These are phyloP conservation scores for Anthopleura xanthogrammica DNA, from an alignment of 92 coral and sea anemone genomes.

Conservation along the genomic window DNA sequence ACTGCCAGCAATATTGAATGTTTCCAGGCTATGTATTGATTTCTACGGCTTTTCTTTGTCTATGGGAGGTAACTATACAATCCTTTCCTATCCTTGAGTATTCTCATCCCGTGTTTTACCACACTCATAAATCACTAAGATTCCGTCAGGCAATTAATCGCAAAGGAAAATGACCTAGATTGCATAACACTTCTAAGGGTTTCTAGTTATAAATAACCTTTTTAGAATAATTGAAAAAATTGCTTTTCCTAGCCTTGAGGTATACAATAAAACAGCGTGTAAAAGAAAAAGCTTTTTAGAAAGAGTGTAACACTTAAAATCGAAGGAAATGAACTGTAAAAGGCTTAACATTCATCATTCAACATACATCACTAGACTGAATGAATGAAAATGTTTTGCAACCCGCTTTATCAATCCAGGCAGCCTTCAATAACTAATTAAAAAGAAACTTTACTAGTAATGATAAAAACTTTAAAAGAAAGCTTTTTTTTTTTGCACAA, in stretches of 20 bases:
- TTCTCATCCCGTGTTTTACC: not conserved
- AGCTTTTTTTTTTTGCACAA: not conserved
- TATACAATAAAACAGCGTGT: not conserved
- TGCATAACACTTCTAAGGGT: not conserved
- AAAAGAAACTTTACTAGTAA: not conserved
- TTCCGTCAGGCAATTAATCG: not conserved
- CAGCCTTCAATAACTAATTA: not conserved
- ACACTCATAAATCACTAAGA: not conserved
- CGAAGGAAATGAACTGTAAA: not conserved
- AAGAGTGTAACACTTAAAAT: not conserved
- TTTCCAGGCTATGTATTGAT: slow-evolving; percentile 1
- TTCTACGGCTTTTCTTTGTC: not conserved
- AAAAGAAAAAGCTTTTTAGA: not conserved
- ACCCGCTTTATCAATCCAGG: not conserved
- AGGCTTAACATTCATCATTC: not conserved
- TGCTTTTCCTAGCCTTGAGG: not conserved
- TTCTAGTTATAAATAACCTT: not conserved
- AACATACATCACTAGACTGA: not conserved
- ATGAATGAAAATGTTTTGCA: not conserved
- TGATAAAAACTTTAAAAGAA: not conserved
- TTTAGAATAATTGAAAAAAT: not conserved
- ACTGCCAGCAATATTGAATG: not conserved
- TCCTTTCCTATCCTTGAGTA: not conserved
- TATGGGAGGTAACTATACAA: not conserved
- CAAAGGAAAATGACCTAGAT: not conserved